phyloP scores from a whole-genome alignment of 2,888 invertebrate genomes.

The Spodoptera picta region DNA sequence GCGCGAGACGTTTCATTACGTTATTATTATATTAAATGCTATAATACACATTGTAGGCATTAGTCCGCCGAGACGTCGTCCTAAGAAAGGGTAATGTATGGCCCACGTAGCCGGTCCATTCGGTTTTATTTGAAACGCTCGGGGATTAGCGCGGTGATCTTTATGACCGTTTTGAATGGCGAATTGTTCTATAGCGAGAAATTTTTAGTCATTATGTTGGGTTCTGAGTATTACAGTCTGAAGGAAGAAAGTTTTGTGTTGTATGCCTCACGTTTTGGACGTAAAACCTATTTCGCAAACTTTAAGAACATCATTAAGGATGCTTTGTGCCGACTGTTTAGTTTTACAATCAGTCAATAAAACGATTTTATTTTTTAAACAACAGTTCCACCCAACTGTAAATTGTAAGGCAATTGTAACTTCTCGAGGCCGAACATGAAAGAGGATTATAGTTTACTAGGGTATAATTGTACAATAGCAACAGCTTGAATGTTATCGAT shows the following conservation, averaged over 20 bases:
- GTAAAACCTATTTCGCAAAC: slow-evolving; percentile 36
- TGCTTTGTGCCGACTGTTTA: slow-evolving; percentile 13
- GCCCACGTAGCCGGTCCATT: slow-evolving; percentile 63
- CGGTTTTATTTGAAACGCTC: slow-evolving; percentile 75
- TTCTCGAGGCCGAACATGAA: background rate
- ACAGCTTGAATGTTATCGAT: slow-evolving; percentile 11
- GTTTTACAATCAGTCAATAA: background rate
- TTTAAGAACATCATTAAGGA: slow-evolving; percentile 4
- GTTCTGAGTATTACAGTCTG: slow-evolving; percentile 65
- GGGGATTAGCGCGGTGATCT: slow-evolving; percentile 75
- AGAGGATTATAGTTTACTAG: background rate
- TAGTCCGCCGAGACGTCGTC: slow-evolving; percentile 80
- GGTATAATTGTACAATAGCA: background rate
- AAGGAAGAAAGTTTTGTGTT: slow-evolving; percentile 58
- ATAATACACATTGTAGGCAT: slow-evolving; percentile 88
- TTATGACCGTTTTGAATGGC: slow-evolving; percentile 76
- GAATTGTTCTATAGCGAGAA: slow-evolving; percentile 72
- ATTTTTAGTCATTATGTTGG: slow-evolving; percentile 62
- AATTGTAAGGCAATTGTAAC: too few relatives aligned
- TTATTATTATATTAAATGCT: slow-evolving; percentile 89
- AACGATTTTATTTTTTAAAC: too few relatives aligned
- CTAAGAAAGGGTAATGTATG: slow-evolving; percentile 80
- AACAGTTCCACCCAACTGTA: too few relatives aligned
- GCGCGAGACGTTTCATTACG: slow-evolving; percentile 87
- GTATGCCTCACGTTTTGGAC: slow-evolving; percentile 61